These are phyloP conservation scores for Notodonta ziczac DNA, from an alignment of 2,888 invertebrate species.

Conservation along the genomic window DNA sequence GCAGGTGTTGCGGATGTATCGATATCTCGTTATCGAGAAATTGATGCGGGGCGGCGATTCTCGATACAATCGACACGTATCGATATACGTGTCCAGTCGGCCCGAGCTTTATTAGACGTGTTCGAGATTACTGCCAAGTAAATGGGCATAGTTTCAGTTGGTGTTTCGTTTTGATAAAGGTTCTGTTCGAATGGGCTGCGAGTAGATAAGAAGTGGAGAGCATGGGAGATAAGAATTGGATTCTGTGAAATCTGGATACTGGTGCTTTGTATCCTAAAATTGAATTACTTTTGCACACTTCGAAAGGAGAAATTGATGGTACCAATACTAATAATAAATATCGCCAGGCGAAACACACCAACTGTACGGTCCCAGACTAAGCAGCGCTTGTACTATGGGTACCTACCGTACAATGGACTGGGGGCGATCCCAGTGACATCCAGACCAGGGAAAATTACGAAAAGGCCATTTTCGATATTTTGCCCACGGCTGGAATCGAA, in stretches of 20 bases:
- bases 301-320: too few relatives aligned
- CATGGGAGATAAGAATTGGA: not conserved
- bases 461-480: too few relatives aligned
- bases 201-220: not conserved
- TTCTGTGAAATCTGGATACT: not conserved
- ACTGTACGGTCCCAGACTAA: too few relatives aligned
- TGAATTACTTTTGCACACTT: too few relatives aligned
- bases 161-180: constrained; percentile 4
- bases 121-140: constrained; percentile 30
- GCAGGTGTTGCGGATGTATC: constrained; percentile 61
- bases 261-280: too few relatives aligned
- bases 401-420: too few relatives aligned
- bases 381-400: too few relatives aligned
- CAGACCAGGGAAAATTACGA: too few relatives aligned
- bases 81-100: constrained; percentile 42
- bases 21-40: constrained; percentile 59
- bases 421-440: too few relatives aligned
- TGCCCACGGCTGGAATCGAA: too few relatives aligned
- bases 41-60: constrained; percentile 45
- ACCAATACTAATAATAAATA: too few relatives aligned
- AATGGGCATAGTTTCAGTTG: constrained; percentile 1
- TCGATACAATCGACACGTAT: constrained; percentile 43
- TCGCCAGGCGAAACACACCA: too few relatives aligned
- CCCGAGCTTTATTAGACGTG: constrained; percentile 46
- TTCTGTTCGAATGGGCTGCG: not conserved